A percentile compares a stretch with the other conserved stretches of the same genome.
Evolutionary conservation across 1,140 invertebrate genomes (phyloP).

Genomic region (Coenobita brevimanus): DNA sequence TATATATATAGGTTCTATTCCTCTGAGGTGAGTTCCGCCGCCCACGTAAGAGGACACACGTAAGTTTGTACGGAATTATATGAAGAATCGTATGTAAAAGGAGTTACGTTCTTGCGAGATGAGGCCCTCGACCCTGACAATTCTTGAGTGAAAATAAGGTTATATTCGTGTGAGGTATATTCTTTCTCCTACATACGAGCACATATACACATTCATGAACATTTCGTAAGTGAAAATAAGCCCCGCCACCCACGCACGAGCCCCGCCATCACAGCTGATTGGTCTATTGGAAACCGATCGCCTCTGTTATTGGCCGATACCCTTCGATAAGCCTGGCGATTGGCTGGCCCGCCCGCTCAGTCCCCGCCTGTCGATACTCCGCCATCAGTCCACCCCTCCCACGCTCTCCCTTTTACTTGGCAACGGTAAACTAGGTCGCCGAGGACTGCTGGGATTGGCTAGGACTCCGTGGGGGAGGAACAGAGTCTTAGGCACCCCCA

Average conservation of each 20-base stretch:
- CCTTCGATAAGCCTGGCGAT: conserved; percentile 49
- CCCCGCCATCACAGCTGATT: conserved; percentile 58
- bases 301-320: conserved; percentile 62
- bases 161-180: too few relatives aligned
- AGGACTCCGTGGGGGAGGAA: conserved; percentile 8
- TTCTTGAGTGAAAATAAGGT: too few relatives aligned
- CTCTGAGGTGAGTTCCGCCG: too few relatives aligned
- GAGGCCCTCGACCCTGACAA: too few relatives aligned
- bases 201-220: background rate
- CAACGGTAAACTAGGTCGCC: conserved; percentile 55
- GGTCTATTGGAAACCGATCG: conserved; percentile 65
- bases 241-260: conserved; percentile 8
- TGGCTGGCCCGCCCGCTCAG: conserved; percentile 49
- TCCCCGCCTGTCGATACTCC: conserved; percentile 53
- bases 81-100: too few relatives aligned
- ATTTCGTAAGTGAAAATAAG: conserved; percentile 17
- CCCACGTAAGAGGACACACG: too few relatives aligned
- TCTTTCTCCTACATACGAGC: too few relatives aligned
- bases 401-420: conserved; percentile 52
- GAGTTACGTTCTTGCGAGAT: too few relatives aligned
- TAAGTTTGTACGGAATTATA: too few relatives aligned
- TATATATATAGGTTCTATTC: too few relatives aligned
- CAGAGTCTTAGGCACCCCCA: too few relatives aligned
- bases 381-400: conserved; percentile 39
- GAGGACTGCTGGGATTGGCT: conserved; percentile 49